These are phyloP conservation scores for Acanthacorydalis orientalis DNA, from an alignment of 2,888 invertebrate species.

Conservation along the genomic window DNA sequence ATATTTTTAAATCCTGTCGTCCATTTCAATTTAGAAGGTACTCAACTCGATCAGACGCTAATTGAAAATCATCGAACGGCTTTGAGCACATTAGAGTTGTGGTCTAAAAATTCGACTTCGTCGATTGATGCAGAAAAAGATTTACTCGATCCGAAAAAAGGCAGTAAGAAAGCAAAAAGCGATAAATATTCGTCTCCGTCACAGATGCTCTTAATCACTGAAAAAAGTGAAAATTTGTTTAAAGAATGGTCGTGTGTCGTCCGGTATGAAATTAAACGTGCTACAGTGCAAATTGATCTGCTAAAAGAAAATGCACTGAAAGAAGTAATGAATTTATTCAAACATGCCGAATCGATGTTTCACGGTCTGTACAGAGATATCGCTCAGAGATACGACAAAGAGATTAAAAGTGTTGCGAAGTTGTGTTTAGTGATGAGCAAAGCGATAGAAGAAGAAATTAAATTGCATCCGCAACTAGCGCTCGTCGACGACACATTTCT, in stretches of 20 bases:
- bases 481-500: constrained; percentile 25
- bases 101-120: background rate
- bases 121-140: background rate
- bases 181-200: background rate
- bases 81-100: background rate
- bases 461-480: constrained; percentile 25
- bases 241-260: constrained; percentile 41
- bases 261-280: constrained; percentile 36
- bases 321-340: constrained; percentile 29
- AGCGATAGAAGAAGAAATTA: constrained; percentile 27
- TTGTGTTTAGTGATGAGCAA: constrained; percentile 16
- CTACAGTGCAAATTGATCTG: constrained; percentile 29
- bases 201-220: constrained; percentile 11
- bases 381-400: constrained; percentile 20
- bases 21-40: background rate
- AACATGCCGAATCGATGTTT: constrained; percentile 30
- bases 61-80: background rate
- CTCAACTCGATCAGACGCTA: background rate
- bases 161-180: background rate
- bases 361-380: constrained; percentile 32
- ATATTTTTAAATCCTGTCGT: background rate
- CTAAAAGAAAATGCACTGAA: constrained; percentile 28
- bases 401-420: constrained; percentile 24
- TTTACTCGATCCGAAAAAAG: background rate
- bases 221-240: constrained; percentile 25